Base-by-base conservation (phyloP, 1,140 invertebrate genomes). In the Nautilus pompilius region DNA sequence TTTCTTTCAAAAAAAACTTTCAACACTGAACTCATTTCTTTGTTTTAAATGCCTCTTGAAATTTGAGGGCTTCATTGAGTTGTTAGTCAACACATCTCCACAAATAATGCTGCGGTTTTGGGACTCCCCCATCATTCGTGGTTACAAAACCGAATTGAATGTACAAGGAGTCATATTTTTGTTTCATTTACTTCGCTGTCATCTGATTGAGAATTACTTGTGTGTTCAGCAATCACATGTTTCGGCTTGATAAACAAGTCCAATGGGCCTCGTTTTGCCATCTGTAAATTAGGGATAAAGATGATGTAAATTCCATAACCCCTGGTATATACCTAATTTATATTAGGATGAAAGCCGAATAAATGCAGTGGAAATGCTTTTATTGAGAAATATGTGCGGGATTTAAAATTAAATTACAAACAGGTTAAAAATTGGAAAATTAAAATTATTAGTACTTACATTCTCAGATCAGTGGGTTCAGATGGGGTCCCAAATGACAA, bases 211-310 rank as follows among this genome's bases (percentile, higher is more conserved):
- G 26, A 49, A 49, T 49, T 20, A n/a, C n/a, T n/a, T n/a, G n/a
- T n/a, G 48, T 49, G 48, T 13, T 49, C 48, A 49, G 48, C 48
- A 49, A 49, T 24, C 20, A 2, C n/a, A 17, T 49, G 48, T 17
- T 24, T 49, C 26, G 48, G 13, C 48, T 49, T 49, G 48, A 49
- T 49, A 49, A 49, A 49, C 48, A 49, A 20, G 48, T 49, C 48
- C 20, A 49, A 8, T 10, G 36, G 36, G 46, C 46, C 46, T 49
- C 24, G 46, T 24, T 49, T 49, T 24, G 20, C 20, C 20, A 49
- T 49, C 48, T 17, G 20, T 17, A 49, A 49, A 49, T 49, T 41
- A 41, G 36, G 36, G n/a, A 41, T 41, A 41, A 41, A 41, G n/a
- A 41, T 41, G n/a, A 41, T 41, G 13, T 15, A 41, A 1, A 41